A percentile compares a stretch with the other conserved stretches of the same genome.
Evolutionary conservation across 2,888 invertebrate species (phyloP).

Genomic region (Exephanes ischioxanthus): DNA sequence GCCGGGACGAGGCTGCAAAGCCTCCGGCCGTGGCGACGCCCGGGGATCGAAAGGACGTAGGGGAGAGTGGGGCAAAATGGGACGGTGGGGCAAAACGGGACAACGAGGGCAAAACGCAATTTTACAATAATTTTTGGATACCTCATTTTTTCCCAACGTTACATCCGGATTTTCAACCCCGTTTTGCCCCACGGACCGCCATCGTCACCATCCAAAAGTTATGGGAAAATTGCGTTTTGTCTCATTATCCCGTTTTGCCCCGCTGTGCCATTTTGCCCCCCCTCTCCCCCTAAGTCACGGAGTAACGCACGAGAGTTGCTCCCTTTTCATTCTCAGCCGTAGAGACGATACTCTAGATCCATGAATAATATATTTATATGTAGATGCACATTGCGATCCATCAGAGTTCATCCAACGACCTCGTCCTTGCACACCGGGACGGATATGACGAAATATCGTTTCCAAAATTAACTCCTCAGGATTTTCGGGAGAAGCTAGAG

Average conservation of each 20-base stretch:
- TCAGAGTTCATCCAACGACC: conserved; percentile 11
- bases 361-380: conserved; percentile 47
- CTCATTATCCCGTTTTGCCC: too few species aligned
- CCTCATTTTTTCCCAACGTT: too few species aligned
- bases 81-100: too few species aligned
- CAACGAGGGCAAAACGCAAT: too few species aligned
- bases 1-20: not conserved
- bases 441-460: not conserved
- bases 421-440: not conserved
- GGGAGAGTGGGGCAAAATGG: too few species aligned
- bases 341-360: not conserved
- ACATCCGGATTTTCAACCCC: too few species aligned
- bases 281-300: not conserved
- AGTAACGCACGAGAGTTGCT: not conserved
- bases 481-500: too few species aligned
- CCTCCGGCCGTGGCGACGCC: not conserved
- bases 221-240: too few species aligned
- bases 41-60: not conserved
- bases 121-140: too few species aligned
- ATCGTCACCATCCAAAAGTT: too few species aligned
- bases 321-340: not conserved
- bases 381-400: conserved; percentile 39
- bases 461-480: not conserved
- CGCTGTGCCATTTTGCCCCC: too few species aligned
- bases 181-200: too few species aligned